A percentile compares a stretch with the other conserved stretches of the same genome.
These are phyloP conservation scores for Acanthochromis polyacanthus DNA, from an alignment of 2,113 vertebrate species.

Conservation along the genomic window DNA sequence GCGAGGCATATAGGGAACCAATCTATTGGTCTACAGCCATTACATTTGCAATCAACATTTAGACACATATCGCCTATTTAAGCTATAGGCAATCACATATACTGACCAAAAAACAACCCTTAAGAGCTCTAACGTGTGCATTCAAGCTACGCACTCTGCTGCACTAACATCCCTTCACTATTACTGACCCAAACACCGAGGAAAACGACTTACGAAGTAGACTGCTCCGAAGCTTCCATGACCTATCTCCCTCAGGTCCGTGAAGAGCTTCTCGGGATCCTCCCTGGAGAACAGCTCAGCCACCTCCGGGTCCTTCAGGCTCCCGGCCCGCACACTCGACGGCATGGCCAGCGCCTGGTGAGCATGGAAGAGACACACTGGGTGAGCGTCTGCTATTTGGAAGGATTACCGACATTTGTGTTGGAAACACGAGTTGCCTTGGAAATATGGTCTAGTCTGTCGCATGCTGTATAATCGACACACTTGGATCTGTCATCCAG, in stretches of 20 bases:
- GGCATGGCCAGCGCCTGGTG: constrained; percentile 91
- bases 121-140: background rate
- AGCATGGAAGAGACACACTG: constrained; percentile 52
- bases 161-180: background rate
- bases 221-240: constrained; percentile 96
- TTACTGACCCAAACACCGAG: background rate
- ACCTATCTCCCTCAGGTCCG: constrained; percentile 93
- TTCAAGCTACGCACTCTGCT: background rate
- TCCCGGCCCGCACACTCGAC: constrained; percentile 92
- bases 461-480: constrained; percentile 8
- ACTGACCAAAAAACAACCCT: too few species aligned
- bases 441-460: constrained; percentile 16
- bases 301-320: constrained; percentile 95
- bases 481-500: background rate
- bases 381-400: constrained; percentile 43
- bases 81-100: too few species aligned
- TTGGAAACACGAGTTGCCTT: constrained; percentile 2
- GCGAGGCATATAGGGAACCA: too few species aligned
- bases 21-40: too few species aligned
- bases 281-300: constrained; percentile 95
- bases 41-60: too few species aligned
- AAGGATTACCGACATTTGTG: constrained; percentile 16
- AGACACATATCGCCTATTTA: too few species aligned
- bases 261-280: constrained; percentile 94
- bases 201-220: constrained; percentile 88